Evolutionary conservation across 2,113 vertebrate species (phyloP).

Genomic region (Pelvicachromis taeniatus): DNA sequence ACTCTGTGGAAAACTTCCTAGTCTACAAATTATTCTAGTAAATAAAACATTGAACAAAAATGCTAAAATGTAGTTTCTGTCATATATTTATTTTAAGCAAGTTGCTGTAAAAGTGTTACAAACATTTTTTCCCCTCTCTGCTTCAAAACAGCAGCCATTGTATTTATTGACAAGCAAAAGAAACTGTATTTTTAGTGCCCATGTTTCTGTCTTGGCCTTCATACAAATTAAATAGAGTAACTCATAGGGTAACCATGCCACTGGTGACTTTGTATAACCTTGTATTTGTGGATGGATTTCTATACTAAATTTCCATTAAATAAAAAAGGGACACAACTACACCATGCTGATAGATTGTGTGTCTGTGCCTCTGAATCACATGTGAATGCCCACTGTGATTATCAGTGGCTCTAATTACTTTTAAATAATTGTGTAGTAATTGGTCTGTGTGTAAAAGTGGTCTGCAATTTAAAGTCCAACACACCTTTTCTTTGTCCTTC

Average conservation of each 20-base stretch:
- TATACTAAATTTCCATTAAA: neutral
- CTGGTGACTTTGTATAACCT: neutral
- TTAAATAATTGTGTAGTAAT: neutral
- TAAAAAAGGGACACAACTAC: neutral
- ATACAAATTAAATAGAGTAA: slow-evolving; percentile 46
- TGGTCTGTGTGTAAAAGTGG: neutral
- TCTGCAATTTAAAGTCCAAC: slow-evolving; percentile 9
- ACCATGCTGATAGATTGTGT: neutral
- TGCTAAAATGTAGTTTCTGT: neutral
- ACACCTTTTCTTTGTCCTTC: slow-evolving; percentile 93
- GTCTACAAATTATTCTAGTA: neutral
- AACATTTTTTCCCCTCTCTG: neutral
- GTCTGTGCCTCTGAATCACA: neutral
- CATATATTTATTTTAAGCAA: neutral
- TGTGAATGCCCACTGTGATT: neutral
- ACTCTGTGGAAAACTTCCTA: neutral
- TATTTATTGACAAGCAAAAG: slow-evolving; percentile 28
- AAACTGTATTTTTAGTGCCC: slow-evolving; percentile 35
- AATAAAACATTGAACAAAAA: neutral
- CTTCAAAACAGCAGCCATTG: slow-evolving; percentile 11
- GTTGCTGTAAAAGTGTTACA: neutral
- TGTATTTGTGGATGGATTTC: slow-evolving; percentile 3
- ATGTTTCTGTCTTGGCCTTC: slow-evolving; percentile 25
- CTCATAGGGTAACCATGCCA: slow-evolving; percentile 2
- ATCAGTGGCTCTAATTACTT: neutral